These are phyloP conservation scores for Electrophaes corylata DNA, from an alignment of 2,888 invertebrate genomes.

Conservation along the genomic window DNA sequence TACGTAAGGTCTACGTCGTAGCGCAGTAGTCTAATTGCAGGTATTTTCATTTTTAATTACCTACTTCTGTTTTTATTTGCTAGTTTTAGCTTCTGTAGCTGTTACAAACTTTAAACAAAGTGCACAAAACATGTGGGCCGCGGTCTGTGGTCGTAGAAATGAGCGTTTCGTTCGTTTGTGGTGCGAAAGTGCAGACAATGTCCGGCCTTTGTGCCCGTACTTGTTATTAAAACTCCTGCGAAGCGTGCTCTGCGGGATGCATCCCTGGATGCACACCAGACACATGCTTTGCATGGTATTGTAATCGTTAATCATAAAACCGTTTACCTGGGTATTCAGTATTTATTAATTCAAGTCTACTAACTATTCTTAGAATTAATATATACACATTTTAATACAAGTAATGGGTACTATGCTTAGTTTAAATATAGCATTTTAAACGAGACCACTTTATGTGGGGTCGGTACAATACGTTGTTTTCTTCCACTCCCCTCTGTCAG, in stretches of 20 bases:
- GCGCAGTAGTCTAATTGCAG: not conserved
- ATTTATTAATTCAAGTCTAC: not conserved
- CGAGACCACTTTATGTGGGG: no score
- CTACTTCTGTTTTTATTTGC: not conserved
- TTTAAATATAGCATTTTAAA: no score
- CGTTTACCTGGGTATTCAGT: not conserved
- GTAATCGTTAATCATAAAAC: conserved; percentile 8
- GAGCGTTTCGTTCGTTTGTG: conserved; percentile 56
- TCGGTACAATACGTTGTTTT: no score
- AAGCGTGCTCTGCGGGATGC: conserved; percentile 32
- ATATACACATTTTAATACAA: no score
- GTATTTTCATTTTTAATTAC: not conserved
- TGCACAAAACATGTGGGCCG: conserved; percentile 46
- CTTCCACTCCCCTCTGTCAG: no score
- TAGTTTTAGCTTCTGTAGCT: not conserved
- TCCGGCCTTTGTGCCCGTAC: conserved; percentile 60
- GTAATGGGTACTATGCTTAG: no score
- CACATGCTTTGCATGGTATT: conserved; percentile 23
- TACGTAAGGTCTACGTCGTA: conserved; percentile 13
- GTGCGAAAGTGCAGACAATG: conserved; percentile 48
- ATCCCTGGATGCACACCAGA: conserved; percentile 13
- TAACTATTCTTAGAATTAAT: no score
- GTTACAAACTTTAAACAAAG: conserved; percentile 15
- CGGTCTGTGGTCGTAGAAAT: conserved; percentile 44
- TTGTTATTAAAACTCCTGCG: conserved; percentile 69